Evolutionary conservation across 1,140 invertebrate species (phyloP), one percentile per base, ranked within the genome.

Genomic region (Drosophila nikananu): DNA sequence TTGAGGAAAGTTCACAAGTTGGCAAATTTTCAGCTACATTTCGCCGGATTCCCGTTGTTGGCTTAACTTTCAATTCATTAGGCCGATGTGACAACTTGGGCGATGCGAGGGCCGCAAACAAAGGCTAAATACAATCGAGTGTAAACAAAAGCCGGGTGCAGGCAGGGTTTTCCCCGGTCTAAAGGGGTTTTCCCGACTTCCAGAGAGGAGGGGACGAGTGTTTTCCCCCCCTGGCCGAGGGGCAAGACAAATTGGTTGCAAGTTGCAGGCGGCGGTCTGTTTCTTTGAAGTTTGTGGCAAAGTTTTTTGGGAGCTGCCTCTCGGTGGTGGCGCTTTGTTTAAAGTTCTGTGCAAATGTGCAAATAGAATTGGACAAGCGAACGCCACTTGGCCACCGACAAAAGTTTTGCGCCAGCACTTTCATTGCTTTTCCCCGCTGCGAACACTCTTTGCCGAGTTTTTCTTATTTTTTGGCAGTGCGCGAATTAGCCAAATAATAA

Each of bases 401-500:
- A 81, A 87, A 77, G 52, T 79, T 79, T 87, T 89, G 72, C 49
- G 52, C 54, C 57, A 57, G 58, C 64, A 59, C 71, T 75, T 71
- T 52, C 41, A 62, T 39, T 52, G 61, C 52, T 21, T 58, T 23
- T 48, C 39, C 39, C 27, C 27, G 52, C 52, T 49, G 46, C 21
- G 48, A 71, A 74, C 52, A 71, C 35, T n/a, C n/a, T 52, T 52
- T 52, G 1, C 19, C 2, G 3, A 10, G 19, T 39, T 37, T 55
- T 55, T 55, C 35, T 10, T 37, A 77, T 84, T 23, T 23, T 84
- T 80, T 84, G 86, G 79, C 86, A 90, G 76, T 71, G 86, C 86
- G 86, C 86, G 86, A 89, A 89, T 89, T 89, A 89, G 86, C 86
- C 86, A 89, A 90, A 89, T 89, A 89, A 89, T 89, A 89, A 89